phyloP scores from a whole-genome alignment of 1,140 invertebrate species.

The Mesaphorura yosii region DNA sequence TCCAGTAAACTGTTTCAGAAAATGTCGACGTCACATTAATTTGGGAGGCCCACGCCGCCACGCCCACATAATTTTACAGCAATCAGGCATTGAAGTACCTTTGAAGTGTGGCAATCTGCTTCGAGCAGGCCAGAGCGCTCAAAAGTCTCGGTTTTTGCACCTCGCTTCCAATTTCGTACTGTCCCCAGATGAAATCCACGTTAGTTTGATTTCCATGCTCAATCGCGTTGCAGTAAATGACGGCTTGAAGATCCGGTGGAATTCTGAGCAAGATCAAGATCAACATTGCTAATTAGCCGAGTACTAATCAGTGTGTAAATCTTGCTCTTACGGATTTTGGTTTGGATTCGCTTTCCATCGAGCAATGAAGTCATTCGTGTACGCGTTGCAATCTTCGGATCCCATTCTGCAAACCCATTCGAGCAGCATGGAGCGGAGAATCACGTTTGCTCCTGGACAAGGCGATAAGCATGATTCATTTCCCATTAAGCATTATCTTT shows the following conservation, averaged over 20 bases:
- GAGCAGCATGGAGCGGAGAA: background rate
- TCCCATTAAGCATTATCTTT: no score
- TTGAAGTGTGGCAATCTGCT: background rate
- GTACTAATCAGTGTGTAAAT: no score
- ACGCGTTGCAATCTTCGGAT: background rate
- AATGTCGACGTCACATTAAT: no score
- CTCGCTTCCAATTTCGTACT: background rate
- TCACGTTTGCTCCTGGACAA: no score
- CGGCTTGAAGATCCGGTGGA: background rate
- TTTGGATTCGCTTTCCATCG: background rate
- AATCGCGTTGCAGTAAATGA: constrained; percentile 3
- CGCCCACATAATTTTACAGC: no score
- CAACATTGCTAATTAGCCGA: no score
- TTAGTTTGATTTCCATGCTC: background rate
- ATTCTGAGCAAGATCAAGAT: background rate
- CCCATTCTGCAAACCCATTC: background rate
- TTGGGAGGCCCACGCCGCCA: no score
- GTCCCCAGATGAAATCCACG: background rate
- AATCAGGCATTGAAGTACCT: background rate
- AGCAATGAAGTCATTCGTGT: background rate
- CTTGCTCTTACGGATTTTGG: background rate
- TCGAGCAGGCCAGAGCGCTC: background rate
- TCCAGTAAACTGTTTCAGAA: no score
- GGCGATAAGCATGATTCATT: no score
- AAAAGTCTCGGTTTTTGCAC: background rate